Conservation (phyloP, 2,888 invertebrate genomes). For the Acrobeloides nanus region DNA sequence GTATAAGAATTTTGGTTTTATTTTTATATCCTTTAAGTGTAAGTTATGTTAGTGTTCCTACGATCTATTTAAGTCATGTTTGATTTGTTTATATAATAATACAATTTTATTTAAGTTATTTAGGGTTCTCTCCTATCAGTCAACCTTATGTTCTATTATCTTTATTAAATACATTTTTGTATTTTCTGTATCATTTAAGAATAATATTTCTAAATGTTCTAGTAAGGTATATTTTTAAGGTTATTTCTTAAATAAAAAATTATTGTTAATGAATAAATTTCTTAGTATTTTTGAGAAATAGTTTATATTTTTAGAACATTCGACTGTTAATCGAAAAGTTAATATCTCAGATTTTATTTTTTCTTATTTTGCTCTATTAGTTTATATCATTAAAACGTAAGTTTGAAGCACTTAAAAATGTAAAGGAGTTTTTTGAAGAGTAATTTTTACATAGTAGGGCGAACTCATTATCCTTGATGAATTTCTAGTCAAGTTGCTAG, state of each 20-base stretch:
- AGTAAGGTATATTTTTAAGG: too few relatives aligned
- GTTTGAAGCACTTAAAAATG: too few relatives aligned
- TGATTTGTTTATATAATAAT: too few relatives aligned
- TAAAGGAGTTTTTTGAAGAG: too few relatives aligned
- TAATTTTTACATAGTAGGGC: conserved; percentile 45
- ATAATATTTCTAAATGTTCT: too few relatives aligned
- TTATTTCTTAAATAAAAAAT: too few relatives aligned
- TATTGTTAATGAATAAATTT: conserved; percentile 3
- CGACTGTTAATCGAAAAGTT: conserved; percentile 2
- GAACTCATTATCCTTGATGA: conserved; percentile 38
- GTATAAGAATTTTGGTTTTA: conserved; percentile 66
- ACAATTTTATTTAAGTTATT: conserved; percentile 26
- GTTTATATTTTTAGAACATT: conserved; percentile 4
- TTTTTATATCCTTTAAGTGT: conserved; percentile 58
- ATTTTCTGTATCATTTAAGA: conserved; percentile 29
- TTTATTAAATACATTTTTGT: conserved; percentile 32
- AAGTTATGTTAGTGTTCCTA: conserved; percentile 34
- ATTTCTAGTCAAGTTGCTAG: conserved; percentile 32
- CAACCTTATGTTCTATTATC: conserved; percentile 24
- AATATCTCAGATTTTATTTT: conserved; percentile 24
- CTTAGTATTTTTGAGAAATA: conserved; percentile 1
- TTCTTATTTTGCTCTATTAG: conserved; percentile 28
- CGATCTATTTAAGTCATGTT: too few relatives aligned
- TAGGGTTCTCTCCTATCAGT: conserved; percentile 34
- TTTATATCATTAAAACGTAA: conserved; percentile 31